These are phyloP conservation scores for Mythimna albipuncta DNA, from an alignment of 2,888 invertebrate species.

Conservation along the genomic window DNA sequence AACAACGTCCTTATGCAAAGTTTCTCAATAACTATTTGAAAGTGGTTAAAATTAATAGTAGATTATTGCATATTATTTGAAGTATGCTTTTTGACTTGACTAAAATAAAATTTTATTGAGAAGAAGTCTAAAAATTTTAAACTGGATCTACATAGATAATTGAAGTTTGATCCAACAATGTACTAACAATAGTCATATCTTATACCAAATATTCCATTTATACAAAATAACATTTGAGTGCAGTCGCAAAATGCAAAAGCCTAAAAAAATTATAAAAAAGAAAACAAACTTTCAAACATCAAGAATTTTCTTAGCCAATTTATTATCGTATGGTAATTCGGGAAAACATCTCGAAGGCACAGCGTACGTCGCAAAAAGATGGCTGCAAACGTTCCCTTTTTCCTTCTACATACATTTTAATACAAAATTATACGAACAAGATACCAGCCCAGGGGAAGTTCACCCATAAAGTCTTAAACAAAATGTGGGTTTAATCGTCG, in stretches of 20 bases:
- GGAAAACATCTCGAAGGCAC: slow-evolving; percentile 60
- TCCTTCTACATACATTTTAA: slow-evolving; percentile 66
- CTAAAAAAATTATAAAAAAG: background rate
- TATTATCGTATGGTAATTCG: slow-evolving; percentile 65
- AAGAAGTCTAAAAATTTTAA: background rate
- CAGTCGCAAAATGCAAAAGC: background rate
- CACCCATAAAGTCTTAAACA: slow-evolving; percentile 77
- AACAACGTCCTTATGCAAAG: background rate
- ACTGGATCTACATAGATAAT: background rate
- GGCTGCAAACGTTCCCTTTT: slow-evolving; percentile 58
- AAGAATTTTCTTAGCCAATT: slow-evolving; percentile 61
- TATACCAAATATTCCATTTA: background rate
- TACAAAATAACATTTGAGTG: background rate
- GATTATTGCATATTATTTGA: background rate
- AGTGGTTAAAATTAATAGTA: background rate
- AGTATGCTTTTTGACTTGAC: background rate
- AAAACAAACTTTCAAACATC: slow-evolving; percentile 41
- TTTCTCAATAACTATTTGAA: background rate
- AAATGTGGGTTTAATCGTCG: slow-evolving; percentile 78
- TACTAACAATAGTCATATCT: background rate
- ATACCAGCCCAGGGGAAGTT: slow-evolving; percentile 71
- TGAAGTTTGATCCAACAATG: no score
- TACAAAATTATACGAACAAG: slow-evolving; percentile 78
- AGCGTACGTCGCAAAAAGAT: slow-evolving; percentile 60
- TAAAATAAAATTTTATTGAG: background rate